Evolutionary conservation across 2,888 invertebrate genomes (phyloP).

Genomic region (Aspidiotus rigidus): DNA sequence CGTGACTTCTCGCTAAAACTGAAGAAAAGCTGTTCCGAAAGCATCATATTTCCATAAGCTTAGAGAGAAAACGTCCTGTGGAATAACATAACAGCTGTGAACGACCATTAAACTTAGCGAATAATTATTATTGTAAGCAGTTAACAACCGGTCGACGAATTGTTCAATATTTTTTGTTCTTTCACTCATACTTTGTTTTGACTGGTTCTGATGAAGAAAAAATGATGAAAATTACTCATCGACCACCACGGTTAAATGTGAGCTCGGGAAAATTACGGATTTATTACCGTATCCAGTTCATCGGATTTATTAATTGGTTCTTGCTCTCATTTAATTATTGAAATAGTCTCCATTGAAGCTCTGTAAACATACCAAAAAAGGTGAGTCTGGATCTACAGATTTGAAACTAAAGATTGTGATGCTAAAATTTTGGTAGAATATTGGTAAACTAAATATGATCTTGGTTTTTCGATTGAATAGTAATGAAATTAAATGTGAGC

Average conservation of each 20-base stretch:
- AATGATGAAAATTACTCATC: neutral
- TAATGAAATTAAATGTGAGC: constrained; percentile 12
- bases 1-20: constrained; percentile 2
- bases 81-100: neutral
- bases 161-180: neutral
- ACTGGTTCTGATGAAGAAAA: neutral
- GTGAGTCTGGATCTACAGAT: constrained; percentile 11
- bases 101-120: neutral
- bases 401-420: neutral
- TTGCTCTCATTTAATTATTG: constrained; percentile 7
- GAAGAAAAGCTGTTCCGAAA: neutral
- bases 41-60: neutral
- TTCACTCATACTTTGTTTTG: neutral
- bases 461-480: constrained; percentile 1
- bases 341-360: constrained; percentile 13
- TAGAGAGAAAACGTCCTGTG: neutral
- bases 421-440: neutral
- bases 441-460: constrained; percentile 7
- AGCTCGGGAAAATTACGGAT: constrained; percentile 3
- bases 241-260: constrained; percentile 7
- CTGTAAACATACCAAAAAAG: constrained; percentile 12
- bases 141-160: neutral
- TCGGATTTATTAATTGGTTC: constrained; percentile 3
- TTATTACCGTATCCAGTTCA: too few species aligned
- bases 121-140: neutral